A percentile compares a stretch with the other conserved stretches of the same genome.
Evolutionary conservation across 2,797 vertebrate genomes (phyloP).

Genomic region (Pterois miles): DNA sequence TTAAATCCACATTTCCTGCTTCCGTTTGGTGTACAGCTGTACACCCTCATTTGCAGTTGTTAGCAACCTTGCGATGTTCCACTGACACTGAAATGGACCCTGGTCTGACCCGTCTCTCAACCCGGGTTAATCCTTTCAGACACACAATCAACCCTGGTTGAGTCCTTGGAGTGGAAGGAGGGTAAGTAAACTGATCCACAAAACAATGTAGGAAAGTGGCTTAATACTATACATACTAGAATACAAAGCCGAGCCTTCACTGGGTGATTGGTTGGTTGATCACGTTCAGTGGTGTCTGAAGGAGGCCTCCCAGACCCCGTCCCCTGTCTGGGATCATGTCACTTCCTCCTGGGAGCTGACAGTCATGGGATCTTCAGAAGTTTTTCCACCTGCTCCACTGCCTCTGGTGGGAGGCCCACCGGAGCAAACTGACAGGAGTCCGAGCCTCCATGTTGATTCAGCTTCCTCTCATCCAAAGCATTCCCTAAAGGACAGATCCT

Average conservation of each 20-base stretch:
- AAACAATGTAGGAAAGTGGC: no score
- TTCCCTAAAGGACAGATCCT: slow-evolving; percentile 69
- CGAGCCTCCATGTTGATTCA: slow-evolving; percentile 80
- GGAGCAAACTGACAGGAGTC: slow-evolving; percentile 65
- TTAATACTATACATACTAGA: no score
- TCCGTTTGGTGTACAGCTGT: no score
- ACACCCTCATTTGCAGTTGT: no score
- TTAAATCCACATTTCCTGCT: no score
- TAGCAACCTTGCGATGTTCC: no score
- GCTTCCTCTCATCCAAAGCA: slow-evolving; percentile 74
- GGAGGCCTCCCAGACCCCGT: slow-evolving; percentile 1
- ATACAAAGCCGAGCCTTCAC: background rate
- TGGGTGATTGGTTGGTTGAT: background rate
- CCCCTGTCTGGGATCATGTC: slow-evolving; percentile 53
- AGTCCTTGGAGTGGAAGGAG: no score
- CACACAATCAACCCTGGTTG: no score
- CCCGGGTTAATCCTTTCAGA: no score
- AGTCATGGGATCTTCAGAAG: slow-evolving; percentile 66
- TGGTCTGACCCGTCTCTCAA: no score
- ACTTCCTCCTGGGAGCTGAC: slow-evolving; percentile 76
- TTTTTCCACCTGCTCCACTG: slow-evolving; percentile 80
- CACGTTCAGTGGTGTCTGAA: background rate
- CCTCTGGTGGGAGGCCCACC: slow-evolving; percentile 54
- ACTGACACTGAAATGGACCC: no score
- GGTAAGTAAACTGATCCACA: no score